Percentiles rank a stretch among this genome's conserved stretches.
Evolutionary conservation across 2,888 invertebrate genomes (phyloP).

Genomic region (Disparrhopalites patrizii): DNA sequence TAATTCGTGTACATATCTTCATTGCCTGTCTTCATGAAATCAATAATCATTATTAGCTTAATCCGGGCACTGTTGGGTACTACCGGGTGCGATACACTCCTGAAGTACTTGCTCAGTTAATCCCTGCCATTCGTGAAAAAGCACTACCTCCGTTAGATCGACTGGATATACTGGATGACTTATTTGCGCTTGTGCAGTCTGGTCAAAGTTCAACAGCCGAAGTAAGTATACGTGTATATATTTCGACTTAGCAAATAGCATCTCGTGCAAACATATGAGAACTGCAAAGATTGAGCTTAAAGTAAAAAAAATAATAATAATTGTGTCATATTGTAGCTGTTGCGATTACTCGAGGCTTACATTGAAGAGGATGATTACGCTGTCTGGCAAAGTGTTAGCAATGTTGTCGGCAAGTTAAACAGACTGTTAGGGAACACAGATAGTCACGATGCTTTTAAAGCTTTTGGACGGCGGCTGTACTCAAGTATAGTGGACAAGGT

Average conservation of each 20-base stretch:
- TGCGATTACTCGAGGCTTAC: slow-evolving; percentile 78
- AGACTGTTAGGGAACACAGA: slow-evolving; percentile 75
- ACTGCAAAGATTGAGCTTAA: too few relatives aligned
- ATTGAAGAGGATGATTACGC: slow-evolving; percentile 84
- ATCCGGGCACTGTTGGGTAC: slow-evolving; percentile 80
- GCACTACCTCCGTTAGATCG: slow-evolving; percentile 78
- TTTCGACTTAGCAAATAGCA: too few relatives aligned
- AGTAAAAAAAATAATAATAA: not conserved
- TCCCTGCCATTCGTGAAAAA: slow-evolving; percentile 74
- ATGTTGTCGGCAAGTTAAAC: slow-evolving; percentile 70
- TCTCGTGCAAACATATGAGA: too few relatives aligned
- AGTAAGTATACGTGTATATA: slow-evolving; percentile 27
- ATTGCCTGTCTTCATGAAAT: not conserved
- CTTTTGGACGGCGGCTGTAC: slow-evolving; percentile 70
- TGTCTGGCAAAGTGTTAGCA: slow-evolving; percentile 73
- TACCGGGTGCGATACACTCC: slow-evolving; percentile 85
- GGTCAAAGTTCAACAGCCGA: slow-evolving; percentile 73
- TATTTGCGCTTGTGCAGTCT: slow-evolving; percentile 89
- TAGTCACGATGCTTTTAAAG: slow-evolving; percentile 66
- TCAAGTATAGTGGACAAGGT: slow-evolving; percentile 66
- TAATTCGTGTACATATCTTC: too few relatives aligned
- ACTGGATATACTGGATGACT: slow-evolving; percentile 81
- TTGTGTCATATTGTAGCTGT: slow-evolving; percentile 35
- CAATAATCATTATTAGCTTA: slow-evolving; percentile 56
- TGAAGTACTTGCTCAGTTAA: slow-evolving; percentile 68